These are phyloP conservation scores for Eilema depressum DNA, from an alignment of 2,888 invertebrate genomes.

Conservation along the genomic window DNA sequence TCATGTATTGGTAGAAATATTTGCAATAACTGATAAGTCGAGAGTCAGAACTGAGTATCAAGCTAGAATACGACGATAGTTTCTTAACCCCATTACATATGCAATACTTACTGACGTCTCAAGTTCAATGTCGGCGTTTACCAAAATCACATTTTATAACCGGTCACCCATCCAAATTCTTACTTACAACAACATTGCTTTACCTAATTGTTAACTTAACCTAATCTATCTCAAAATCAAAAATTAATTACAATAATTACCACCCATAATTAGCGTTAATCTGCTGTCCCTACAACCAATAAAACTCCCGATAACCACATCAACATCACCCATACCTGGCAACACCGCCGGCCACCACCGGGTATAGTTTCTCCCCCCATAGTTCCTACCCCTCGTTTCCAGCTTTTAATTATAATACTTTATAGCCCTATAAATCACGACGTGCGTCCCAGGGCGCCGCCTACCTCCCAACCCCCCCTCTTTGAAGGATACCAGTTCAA, in stretches of 20 bases:
- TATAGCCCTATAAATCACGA: constrained; percentile 92
- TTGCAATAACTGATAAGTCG: too few species aligned
- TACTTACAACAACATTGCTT: background rate
- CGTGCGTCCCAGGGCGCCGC: constrained; percentile 77
- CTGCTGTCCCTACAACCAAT: constrained; percentile 11
- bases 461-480: constrained; percentile 58
- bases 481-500: constrained; percentile 90
- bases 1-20: too few species aligned
- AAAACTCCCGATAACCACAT: constrained; percentile 19
- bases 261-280: constrained; percentile 3
- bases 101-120: background rate
- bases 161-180: background rate
- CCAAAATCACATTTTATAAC: background rate
- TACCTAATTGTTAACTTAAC: background rate
- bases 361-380: constrained; percentile 77
- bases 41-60: too few species aligned
- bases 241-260: constrained; percentile 2
- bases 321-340: constrained; percentile 38
- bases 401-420: constrained; percentile 93
- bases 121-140: background rate
- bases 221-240: background rate
- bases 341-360: constrained; percentile 66
- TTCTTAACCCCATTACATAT: background rate
- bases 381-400: constrained; percentile 77
- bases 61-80: too few species aligned